A percentile compares a stretch with the other conserved stretches of the same genome.
Conservation (phyloP, 2,888 invertebrate species). For the Drosophila anceps region DNA sequence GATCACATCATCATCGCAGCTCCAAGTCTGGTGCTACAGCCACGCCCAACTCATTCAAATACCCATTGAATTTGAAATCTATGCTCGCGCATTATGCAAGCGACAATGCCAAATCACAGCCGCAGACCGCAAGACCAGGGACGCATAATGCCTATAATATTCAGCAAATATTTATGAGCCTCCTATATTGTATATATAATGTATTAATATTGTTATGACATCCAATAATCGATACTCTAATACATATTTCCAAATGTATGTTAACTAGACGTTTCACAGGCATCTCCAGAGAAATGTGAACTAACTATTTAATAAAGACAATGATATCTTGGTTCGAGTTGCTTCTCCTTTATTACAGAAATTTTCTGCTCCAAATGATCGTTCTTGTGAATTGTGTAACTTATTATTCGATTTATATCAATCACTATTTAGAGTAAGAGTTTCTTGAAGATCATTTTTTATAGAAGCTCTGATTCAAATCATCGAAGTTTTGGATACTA, state of each 20-base stretch:
- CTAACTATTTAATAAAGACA: too few relatives aligned
- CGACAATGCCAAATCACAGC: slow-evolving; percentile 55
- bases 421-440: too few relatives aligned
- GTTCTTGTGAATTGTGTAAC: too few relatives aligned
- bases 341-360: too few relatives aligned
- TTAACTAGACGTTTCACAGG: neutral
- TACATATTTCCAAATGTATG: neutral
- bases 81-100: slow-evolving; percentile 62
- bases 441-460: too few relatives aligned
- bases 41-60: slow-evolving; percentile 60
- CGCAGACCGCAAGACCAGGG: slow-evolving; percentile 15
- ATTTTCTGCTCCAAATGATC: too few relatives aligned
- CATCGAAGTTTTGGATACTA: too few relatives aligned
- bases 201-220: neutral
- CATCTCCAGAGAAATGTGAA: neutral
- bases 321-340: too few relatives aligned
- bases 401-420: too few relatives aligned
- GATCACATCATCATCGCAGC: slow-evolving; percentile 62
- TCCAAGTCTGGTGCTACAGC: slow-evolving; percentile 33
- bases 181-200: neutral
- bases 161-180: slow-evolving; percentile 4
- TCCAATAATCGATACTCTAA: neutral
- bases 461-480: too few relatives aligned
- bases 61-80: slow-evolving; percentile 59
- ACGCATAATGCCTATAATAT: slow-evolving; percentile 11